Evolutionary conservation across 2,888 invertebrate species (phyloP), one percentile per base, ranked within the genome.

Genomic region (Bembecia ichneumoniformis): DNA sequence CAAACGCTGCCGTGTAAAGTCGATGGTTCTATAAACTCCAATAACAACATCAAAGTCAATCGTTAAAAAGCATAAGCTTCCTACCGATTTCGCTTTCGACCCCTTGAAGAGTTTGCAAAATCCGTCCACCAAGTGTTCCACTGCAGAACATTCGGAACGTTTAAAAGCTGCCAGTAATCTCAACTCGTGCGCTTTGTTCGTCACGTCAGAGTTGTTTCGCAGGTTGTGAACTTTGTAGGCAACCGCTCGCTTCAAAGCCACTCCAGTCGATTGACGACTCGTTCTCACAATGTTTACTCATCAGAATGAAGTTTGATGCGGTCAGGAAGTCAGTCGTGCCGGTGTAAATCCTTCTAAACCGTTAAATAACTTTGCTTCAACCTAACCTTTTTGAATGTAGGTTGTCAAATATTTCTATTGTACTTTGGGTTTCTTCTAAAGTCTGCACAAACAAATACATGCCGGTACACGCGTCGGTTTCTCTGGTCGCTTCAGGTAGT

Each of bases 121-220:
- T 60, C 68, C 65, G 63, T 58, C 64, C 55, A 62, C 67, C 62
- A 66, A 72, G 68, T 72, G 71, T 71, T 60, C 58, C 55, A 60
- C 56, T 59, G 63, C 58, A 55, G 60, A 71, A 57, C 64, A 70
- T 64, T 75, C 61, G 62, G 59, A 70, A 60, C 67, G 64, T 70
- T 76, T 70, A 68, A 76, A 73, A 71, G 67, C 72, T 63, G 68
- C 59, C 69, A 67, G 70, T 62, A 71, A 76, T 76, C 69, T 68
- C 68, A 62, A 65, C 62, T 63, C 57, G 59, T 58, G 59, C 58
- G 61, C 71, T 71, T 75, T 74, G 71, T 74, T 64, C 58, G 57
- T 55, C 53, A 54, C 58, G 56, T 56, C 59, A 58, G 64, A 68
- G 63, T 67, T 68, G 66, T 69, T 76, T 67, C 64, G 64, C 63